Conservation (phyloP, 1,140 invertebrate species). For the Rhyacophila brunnea region DNA sequence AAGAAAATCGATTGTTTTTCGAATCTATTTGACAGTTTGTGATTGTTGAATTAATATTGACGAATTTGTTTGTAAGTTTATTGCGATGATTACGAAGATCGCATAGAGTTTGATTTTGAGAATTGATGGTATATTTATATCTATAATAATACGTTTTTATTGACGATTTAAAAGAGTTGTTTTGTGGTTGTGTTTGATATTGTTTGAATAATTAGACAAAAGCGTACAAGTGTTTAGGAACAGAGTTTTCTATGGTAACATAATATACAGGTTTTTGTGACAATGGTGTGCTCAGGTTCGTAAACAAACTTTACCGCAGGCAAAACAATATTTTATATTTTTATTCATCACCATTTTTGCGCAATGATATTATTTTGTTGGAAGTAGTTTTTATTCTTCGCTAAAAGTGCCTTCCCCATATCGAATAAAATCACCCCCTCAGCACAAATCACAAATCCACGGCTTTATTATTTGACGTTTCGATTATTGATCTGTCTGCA, state of each 20-base stretch:
- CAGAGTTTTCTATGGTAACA: conserved; percentile 9
- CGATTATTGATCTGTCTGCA: conserved; percentile 15
- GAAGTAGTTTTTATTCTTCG: not conserved
- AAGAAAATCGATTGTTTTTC: conserved; percentile 17
- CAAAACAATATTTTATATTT: not conserved
- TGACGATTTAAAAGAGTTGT: too few relatives aligned
- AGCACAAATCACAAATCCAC: not conserved
- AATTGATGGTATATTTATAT: too few relatives aligned
- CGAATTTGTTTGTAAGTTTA: too few relatives aligned
- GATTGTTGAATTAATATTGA: too few relatives aligned
- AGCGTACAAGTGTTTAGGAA: not conserved
- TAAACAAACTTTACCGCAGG: conserved; percentile 3
- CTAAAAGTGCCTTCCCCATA: not conserved
- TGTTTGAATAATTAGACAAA: too few relatives aligned
- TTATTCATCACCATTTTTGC: not conserved
- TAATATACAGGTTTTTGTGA: conserved; percentile 8
- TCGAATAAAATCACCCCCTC: not conserved
- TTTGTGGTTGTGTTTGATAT: too few relatives aligned
- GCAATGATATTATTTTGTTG: not conserved
- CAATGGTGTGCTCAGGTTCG: conserved; percentile 24
- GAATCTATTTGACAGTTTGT: conserved; percentile 9
- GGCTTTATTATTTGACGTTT: conserved; percentile 12
- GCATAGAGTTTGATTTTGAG: too few relatives aligned
- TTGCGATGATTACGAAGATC: too few relatives aligned
- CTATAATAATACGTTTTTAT: too few relatives aligned